Base-by-base conservation (phyloP, 2,113 vertebrate genomes). In the Sturnus vulgaris region DNA sequence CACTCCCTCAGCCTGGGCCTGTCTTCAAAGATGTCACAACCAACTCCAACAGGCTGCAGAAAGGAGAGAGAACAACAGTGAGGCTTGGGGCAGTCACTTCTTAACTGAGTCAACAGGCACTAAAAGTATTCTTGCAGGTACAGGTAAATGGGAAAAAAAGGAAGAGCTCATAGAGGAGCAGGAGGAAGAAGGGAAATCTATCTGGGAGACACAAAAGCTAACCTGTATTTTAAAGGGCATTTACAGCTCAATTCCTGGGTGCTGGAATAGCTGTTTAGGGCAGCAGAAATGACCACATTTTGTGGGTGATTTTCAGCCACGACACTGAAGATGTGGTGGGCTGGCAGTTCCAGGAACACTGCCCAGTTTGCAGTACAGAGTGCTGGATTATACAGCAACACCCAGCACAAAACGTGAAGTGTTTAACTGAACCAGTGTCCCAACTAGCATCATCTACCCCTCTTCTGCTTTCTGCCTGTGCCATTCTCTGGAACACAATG, bases 1-100 rank as follows among this genome's bases (percentile, higher is more conserved):
- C 99, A 99, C 50, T 98, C 98, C 10, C 37, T 81, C 88, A 99
- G 97, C 89, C 96, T 97, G 0, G 98, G 98, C 5, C 97, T 97
- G 40, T 96, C 97, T 19, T 97, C 97, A 39, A 99, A 98, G 59
- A 98, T 52, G 39, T 98, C 97, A 46, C 98, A 79, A 13, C 98
- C 98, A 14, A 93, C 85, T 78, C 97, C 98, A 18, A 98, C 52
- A 10, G 98, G 98, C 99, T 99, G 92, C 40, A 94, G 57, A 56
- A 72, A 66, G 55, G 73, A 86, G 80, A 95, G 42, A 91, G 30
- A 91, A 47, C 81, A 42, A 63, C 47, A 95, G 33, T 71, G 50
- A 75, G 39, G 83, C 42, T 31, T 6, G 30, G 47, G 33, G 13
- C 83, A 70, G 46, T 12, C 66, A 39, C 28, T 42, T 55, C 63